Evolutionary conservation across 2,888 invertebrate genomes (phyloP).

Genomic region (Cryptus armator): DNA sequence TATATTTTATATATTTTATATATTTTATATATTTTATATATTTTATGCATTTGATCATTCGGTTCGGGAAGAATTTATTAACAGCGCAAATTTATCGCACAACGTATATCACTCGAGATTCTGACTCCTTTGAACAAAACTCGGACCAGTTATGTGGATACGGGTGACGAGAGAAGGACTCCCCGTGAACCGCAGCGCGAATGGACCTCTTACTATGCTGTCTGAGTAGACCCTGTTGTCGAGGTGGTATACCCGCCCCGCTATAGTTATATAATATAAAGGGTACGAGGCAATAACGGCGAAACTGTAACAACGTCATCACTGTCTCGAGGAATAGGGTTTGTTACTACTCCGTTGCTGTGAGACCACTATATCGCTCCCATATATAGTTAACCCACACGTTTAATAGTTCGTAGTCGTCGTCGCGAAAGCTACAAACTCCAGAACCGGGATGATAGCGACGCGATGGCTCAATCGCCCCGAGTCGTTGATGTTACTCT

Average conservation of each 20-base stretch:
- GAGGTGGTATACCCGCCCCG: constrained; percentile 4
- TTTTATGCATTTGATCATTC: no score
- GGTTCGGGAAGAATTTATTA: no score
- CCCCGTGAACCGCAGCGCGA: constrained; percentile 47
- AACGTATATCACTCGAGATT: no score
- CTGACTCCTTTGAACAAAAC: no score
- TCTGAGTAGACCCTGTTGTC: constrained; percentile 3
- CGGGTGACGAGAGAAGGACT: neutral
- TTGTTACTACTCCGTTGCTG: neutral
- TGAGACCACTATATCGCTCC: neutral
- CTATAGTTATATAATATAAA: constrained; percentile 39
- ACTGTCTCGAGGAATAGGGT: constrained; percentile 14
- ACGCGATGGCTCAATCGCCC: constrained; percentile 38
- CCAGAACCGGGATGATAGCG: neutral
- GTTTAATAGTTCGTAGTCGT: constrained; percentile 29
- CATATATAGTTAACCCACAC: neutral
- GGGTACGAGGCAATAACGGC: constrained; percentile 55
- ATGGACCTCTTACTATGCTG: constrained; percentile 12
- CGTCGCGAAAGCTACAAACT: constrained; percentile 33
- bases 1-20: no score
- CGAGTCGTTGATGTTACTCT: constrained; percentile 17
- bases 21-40: no score
- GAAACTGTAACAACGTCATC: constrained; percentile 64
- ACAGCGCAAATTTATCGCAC: no score
- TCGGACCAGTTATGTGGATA: no score